A percentile compares a stretch with the other conserved stretches of the same genome.
Evolutionary conservation across 2,113 vertebrate species (phyloP).

Genomic region (Ictalurus furcatus): DNA sequence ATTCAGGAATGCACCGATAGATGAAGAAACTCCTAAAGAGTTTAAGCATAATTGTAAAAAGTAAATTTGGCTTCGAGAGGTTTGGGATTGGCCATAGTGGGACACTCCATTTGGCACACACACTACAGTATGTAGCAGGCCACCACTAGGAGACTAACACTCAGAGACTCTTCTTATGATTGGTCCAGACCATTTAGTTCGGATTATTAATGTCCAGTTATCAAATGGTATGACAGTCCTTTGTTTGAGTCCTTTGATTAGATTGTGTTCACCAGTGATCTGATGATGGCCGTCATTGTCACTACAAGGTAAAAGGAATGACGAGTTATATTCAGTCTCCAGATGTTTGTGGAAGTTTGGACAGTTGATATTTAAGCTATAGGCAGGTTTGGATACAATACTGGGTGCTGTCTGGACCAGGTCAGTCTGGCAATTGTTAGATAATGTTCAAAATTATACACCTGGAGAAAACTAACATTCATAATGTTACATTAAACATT

Average conservation of each 20-base stretch:
- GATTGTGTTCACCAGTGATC: background rate
- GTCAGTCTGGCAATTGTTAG: background rate
- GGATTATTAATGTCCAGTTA: background rate
- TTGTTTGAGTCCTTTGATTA: background rate
- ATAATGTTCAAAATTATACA: background rate
- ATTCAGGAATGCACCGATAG: background rate
- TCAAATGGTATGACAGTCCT: background rate
- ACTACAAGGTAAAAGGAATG: background rate
- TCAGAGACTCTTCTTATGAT: background rate
- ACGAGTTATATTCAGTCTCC: background rate
- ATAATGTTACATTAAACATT: background rate
- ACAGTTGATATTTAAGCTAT: background rate
- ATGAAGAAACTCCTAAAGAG: background rate
- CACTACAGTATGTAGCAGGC: background rate
- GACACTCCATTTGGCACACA: background rate
- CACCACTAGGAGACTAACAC: background rate
- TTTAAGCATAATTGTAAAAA: background rate
- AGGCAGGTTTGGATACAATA: background rate
- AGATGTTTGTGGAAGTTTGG: background rate
- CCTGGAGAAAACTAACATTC: background rate
- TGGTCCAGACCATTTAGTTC: background rate
- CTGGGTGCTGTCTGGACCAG: background rate
- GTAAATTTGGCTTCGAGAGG: background rate
- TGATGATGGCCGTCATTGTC: background rate
- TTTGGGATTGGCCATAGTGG: background rate